Evolutionary conservation across 2,113 vertebrate genomes (phyloP).

Genomic region (Pachypanchax playfairii): DNA sequence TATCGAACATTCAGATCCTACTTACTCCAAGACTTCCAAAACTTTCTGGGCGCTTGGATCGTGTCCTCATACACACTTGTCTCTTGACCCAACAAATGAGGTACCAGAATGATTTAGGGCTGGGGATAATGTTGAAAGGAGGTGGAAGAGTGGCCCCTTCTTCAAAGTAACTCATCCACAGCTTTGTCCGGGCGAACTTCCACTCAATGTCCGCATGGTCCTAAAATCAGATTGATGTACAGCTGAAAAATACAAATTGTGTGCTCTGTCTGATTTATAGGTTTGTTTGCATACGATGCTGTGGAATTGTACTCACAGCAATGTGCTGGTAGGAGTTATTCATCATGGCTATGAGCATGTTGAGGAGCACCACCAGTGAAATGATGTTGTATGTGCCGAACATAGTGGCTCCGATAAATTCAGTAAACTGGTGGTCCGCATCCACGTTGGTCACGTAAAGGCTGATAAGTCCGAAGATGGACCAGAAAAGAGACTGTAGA

Average conservation of each 20-base stretch:
- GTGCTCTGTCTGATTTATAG: background rate
- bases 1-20: background rate
- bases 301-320: constrained; percentile 85
- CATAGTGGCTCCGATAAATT: constrained; percentile 98
- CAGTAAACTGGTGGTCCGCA: constrained; percentile 92
- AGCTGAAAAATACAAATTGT: background rate
- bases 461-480: constrained; percentile 96
- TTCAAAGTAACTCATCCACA: constrained; percentile 99
- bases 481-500: constrained; percentile 97
- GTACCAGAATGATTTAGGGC: constrained; percentile 95
- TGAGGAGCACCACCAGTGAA: constrained; percentile 96
- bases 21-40: constrained; percentile 94
- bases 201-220: constrained; percentile 99
- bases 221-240: constrained; percentile 70
- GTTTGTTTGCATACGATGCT: background rate
- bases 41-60: constrained; percentile 84
- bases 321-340: constrained; percentile 99
- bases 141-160: constrained; percentile 97
- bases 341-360: constrained; percentile 99
- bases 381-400: constrained; percentile 99
- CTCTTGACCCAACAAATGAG: constrained; percentile 90
- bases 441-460: constrained; percentile 96
- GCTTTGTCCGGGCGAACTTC: constrained; percentile 98
- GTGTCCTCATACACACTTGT: constrained; percentile 87
- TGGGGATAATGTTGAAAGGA: constrained; percentile 97